Evolutionary conservation across 2,888 invertebrate genomes (phyloP).

Genomic region (Eurytoma adleriae): DNA sequence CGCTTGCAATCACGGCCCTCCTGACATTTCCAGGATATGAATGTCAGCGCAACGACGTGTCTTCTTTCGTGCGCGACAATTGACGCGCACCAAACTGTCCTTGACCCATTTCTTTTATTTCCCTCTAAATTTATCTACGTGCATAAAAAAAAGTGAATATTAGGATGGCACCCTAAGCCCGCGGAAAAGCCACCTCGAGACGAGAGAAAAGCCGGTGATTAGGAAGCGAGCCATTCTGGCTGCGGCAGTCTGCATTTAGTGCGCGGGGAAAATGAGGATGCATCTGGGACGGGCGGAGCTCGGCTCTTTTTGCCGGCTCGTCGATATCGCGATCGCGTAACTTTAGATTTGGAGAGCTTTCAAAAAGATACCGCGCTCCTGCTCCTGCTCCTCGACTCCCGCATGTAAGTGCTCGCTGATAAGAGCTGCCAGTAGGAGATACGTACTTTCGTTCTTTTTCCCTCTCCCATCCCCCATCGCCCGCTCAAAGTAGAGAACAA

Average conservation of each 20-base stretch:
- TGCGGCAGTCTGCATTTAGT: neutral
- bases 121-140: too few species aligned
- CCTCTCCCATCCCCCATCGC: neutral
- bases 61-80: too few species aligned
- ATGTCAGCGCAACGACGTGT: neutral
- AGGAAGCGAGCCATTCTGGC: neutral
- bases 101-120: too few species aligned
- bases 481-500: too few species aligned
- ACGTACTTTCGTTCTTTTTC: neutral
- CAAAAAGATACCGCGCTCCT: conserved; percentile 44
- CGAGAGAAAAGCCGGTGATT: neutral
- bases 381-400: conserved; percentile 16
- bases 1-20: neutral
- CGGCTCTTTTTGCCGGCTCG: conserved; percentile 17
- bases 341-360: conserved; percentile 53
- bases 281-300: neutral
- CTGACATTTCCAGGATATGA: conserved; percentile 12
- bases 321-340: conserved; percentile 40
- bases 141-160: too few species aligned
- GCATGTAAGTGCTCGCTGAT: conserved; percentile 32
- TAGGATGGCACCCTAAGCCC: too few species aligned
- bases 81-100: too few species aligned
- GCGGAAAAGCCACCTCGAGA: neutral
- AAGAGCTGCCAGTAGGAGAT: conserved; percentile 14
- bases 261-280: neutral